These are phyloP conservation scores for Agriopis leucophaearia DNA, from an alignment of 2,888 invertebrate species.

Conservation along the genomic window DNA sequence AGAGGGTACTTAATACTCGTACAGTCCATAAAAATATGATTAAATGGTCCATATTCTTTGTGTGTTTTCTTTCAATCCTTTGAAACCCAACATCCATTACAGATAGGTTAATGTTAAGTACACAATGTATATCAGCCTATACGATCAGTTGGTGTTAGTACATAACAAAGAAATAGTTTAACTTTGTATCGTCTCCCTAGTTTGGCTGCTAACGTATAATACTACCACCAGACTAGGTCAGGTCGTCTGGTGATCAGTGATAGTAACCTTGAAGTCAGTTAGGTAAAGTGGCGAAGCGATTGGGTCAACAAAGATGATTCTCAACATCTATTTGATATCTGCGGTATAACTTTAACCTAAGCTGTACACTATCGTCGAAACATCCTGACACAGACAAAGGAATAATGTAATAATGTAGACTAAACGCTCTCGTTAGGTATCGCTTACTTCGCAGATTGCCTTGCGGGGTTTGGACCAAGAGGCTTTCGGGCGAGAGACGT, in stretches of 20 bases:
- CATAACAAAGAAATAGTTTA: too few relatives aligned
- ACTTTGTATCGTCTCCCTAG: too few relatives aligned
- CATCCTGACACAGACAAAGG: not conserved
- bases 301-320: constrained; percentile 7
- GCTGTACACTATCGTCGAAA: not conserved
- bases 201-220: too few relatives aligned
- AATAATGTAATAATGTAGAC: not conserved
- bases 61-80: too few relatives aligned
- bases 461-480: not conserved
- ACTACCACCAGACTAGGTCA: too few relatives aligned
- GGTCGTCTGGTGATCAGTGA: not conserved
- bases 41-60: too few relatives aligned
- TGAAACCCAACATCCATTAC: too few relatives aligned
- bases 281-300: constrained; percentile 22
- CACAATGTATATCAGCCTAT: too few relatives aligned
- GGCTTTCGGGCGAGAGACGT: not conserved
- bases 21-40: too few relatives aligned
- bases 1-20: too few relatives aligned
- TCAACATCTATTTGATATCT: constrained; percentile 8
- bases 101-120: too few relatives aligned
- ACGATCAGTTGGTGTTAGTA: too few relatives aligned
- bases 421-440: not conserved
- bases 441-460: not conserved
- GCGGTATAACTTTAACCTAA: not conserved
- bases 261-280: constrained; percentile 15